Percentiles rank a stretch among this genome's conserved stretches.
phyloP scores from a whole-genome alignment of 2,113 vertebrate species.

The Cottus gobio region DNA sequence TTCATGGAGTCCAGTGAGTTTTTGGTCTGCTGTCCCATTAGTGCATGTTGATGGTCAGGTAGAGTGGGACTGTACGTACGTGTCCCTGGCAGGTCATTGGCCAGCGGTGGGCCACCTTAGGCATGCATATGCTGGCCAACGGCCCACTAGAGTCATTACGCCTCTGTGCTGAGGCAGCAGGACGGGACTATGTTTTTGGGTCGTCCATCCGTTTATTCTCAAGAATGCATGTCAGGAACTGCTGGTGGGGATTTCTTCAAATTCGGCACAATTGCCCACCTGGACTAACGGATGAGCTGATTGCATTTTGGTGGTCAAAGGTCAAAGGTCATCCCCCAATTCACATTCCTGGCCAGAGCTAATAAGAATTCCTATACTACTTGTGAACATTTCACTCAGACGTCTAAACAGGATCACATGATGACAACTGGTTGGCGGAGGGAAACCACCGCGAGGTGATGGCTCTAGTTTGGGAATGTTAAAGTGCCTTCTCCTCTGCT shows the following conservation, averaged over 20 bases:
- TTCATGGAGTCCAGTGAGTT: slow-evolving; percentile 21
- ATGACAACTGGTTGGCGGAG: no score
- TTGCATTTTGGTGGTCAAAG: background rate
- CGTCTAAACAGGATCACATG: background rate
- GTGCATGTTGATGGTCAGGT: background rate
- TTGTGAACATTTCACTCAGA: background rate
- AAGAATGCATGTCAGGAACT: no score
- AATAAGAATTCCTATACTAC: no score
- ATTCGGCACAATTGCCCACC: background rate
- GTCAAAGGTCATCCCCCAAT: background rate
- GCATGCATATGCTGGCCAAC: no score
- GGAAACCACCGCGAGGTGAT: no score
- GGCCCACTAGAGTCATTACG: background rate
- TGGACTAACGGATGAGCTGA: background rate
- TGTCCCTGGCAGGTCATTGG: background rate
- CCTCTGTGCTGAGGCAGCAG: no score
- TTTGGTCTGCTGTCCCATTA: background rate
- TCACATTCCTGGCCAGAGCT: no score
- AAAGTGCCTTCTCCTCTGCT: background rate
- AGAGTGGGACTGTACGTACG: background rate
- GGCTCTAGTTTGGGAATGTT: background rate
- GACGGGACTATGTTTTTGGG: background rate
- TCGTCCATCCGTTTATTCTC: background rate
- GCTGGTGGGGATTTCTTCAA: background rate
- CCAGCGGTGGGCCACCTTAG: no score